Evolutionary conservation across 2,113 vertebrate genomes (phyloP), one percentile per base, ranked within the genome.

Genomic region (Vidua chalybeata): DNA sequence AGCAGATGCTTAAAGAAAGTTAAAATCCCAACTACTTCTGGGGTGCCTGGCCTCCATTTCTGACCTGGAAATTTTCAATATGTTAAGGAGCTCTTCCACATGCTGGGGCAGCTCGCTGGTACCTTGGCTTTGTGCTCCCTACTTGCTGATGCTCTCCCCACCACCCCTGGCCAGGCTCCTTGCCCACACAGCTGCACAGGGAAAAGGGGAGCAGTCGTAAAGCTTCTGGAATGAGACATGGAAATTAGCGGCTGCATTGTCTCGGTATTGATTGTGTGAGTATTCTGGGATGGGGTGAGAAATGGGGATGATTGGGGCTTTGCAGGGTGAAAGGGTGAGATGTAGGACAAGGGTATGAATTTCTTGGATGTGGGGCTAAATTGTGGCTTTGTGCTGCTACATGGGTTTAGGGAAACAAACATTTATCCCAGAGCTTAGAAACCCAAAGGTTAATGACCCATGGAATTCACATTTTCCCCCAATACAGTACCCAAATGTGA

Each of bases 341-440:
- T 0, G 1, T 33, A 52, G 15, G 15, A 19, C 2, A 0, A 37
- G 24, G 54, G 7, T 19, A 3, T 1, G n/a, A 52, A 6, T 30
- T 59, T 63, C 39, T 28, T 63, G 64, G 21, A 6, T 39, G 14
- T 35, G 64, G 46, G 56, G 68, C 3, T 92, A 72, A 84, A 45
- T 16, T 1, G 7, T 41, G 48, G 24, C 39, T 77, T 80, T 10
- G 0, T 28, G 19, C 4, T 88, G 41, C 10, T 55, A 5, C 6
- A 43, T 0, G 2, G 28, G 2, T 31, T 79, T 59, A 54, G 14
- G 16, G 30, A 74, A 83, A 54, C 12, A 69, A 51, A n/a, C 41
- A 8, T 54, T 68, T 76, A 54, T 35, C 27, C 31, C 20, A 61
- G 13, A 77, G 23, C 24, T 71, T 59, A 35, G 83, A 79, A 80